phyloP scores from a whole-genome alignment of 2,888 invertebrate genomes.

The Callyntrura guangdongensis region DNA sequence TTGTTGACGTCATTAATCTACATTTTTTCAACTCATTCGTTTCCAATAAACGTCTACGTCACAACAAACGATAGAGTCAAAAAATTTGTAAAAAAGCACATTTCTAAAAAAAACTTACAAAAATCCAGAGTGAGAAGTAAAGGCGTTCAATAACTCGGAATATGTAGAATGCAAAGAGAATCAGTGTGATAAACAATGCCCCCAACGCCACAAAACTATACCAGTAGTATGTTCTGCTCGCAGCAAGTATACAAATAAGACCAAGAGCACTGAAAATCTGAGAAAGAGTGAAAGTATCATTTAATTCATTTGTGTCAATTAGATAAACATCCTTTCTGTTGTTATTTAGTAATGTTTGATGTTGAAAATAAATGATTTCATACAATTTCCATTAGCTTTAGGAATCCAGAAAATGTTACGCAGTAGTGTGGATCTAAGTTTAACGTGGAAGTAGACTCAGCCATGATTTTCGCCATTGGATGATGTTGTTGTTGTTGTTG shows the following conservation, averaged over 20 bases:
- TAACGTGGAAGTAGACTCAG: slow-evolving; percentile 65
- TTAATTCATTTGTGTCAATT: background rate
- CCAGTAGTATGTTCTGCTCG: slow-evolving; percentile 88
- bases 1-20: no score
- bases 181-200: slow-evolving; percentile 94
- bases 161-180: slow-evolving; percentile 92
- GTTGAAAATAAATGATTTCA: slow-evolving; percentile 86
- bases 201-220: slow-evolving; percentile 93
- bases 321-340: background rate
- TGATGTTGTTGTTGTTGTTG: no score
- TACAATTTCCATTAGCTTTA: slow-evolving; percentile 92
- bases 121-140: slow-evolving; percentile 94
- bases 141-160: slow-evolving; percentile 95
- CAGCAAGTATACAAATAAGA: slow-evolving; percentile 92
- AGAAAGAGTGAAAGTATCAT: background rate
- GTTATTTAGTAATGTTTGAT: background rate
- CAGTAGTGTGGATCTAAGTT: slow-evolving; percentile 91
- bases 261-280: slow-evolving; percentile 91
- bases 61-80: background rate
- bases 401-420: slow-evolving; percentile 90
- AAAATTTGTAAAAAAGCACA: no score
- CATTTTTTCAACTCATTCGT: no score
- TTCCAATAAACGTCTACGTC: background rate
- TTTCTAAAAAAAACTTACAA: slow-evolving; percentile 89
- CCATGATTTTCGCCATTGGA: slow-evolving; percentile 66